These are phyloP conservation scores for Istiophorus platypterus DNA, from an alignment of 2,113 vertebrate genomes.

Conservation along the genomic window DNA sequence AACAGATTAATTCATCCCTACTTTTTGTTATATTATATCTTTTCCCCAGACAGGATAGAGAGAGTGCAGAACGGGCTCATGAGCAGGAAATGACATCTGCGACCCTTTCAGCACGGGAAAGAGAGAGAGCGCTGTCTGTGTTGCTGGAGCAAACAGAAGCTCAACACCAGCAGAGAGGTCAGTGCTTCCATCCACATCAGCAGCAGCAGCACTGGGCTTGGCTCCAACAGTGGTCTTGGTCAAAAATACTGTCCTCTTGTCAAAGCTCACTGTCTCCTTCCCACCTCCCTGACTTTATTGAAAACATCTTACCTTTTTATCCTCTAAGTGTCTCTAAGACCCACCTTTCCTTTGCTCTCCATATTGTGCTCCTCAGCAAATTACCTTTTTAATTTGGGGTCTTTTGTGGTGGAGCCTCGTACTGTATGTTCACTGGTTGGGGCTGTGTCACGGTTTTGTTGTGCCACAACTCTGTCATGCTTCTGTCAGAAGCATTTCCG, in stretches of 20 bases:
- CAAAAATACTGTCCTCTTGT: not conserved
- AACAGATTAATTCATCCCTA: not conserved
- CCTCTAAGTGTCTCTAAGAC: not conserved
- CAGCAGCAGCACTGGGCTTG: not conserved
- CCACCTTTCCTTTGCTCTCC: not conserved
- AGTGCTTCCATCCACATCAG: slow-evolving; percentile 59
- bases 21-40: not conserved
- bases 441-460: not conserved
- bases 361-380: not conserved
- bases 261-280: not conserved
- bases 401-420: too few relatives aligned
- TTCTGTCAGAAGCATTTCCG: not conserved
- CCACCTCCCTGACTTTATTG: not conserved
- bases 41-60: slow-evolving; percentile 89
- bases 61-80: slow-evolving; percentile 86
- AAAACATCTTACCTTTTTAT: not conserved
- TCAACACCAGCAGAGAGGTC: slow-evolving; percentile 93
- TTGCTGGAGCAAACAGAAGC: slow-evolving; percentile 93
- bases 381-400: not conserved
- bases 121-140: slow-evolving; percentile 90
- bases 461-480: not conserved
- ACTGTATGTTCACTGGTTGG: not conserved
- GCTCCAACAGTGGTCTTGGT: too few relatives aligned
- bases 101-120: slow-evolving; percentile 88
- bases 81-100: slow-evolving; percentile 87